These are phyloP conservation scores for Poecilus cupreus DNA, from an alignment of 2,888 invertebrate genomes.

Conservation along the genomic window DNA sequence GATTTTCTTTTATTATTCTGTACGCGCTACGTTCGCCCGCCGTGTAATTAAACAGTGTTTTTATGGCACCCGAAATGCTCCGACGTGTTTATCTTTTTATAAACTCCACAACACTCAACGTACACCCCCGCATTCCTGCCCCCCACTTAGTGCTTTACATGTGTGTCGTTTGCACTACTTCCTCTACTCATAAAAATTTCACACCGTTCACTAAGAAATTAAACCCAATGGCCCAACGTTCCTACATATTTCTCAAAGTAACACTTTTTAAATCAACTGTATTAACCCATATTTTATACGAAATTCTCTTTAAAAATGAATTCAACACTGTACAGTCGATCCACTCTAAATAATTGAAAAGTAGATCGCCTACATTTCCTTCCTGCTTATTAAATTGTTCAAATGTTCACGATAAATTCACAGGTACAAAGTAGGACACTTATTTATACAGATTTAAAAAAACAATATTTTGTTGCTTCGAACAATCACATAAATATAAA, in stretches of 20 bases:
- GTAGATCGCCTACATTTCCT: constrained; percentile 15
- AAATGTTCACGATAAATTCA: constrained; percentile 7
- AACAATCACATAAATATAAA: too few species aligned
- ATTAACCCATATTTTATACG: constrained; percentile 17
- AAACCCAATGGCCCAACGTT: background rate
- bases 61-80: constrained; percentile 15
- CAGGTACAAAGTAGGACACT: background rate
- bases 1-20: constrained; percentile 50
- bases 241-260: too few species aligned
- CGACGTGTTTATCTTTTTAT: constrained; percentile 24
- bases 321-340: constrained; percentile 2
- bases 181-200: too few species aligned
- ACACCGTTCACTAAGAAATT: background rate
- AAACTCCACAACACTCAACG: background rate
- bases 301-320: constrained; percentile 15
- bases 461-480: too few species aligned
- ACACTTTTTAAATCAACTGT: background rate
- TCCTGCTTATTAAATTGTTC: constrained; percentile 16
- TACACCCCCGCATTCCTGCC: too few species aligned
- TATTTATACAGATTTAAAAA: background rate
- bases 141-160: too few species aligned
- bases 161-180: too few species aligned
- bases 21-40: background rate
- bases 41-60: constrained; percentile 46
- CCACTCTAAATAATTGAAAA: constrained; percentile 35